phyloP scores from a whole-genome alignment of 1,140 invertebrate genomes.

The Copidosoma floridanum region DNA sequence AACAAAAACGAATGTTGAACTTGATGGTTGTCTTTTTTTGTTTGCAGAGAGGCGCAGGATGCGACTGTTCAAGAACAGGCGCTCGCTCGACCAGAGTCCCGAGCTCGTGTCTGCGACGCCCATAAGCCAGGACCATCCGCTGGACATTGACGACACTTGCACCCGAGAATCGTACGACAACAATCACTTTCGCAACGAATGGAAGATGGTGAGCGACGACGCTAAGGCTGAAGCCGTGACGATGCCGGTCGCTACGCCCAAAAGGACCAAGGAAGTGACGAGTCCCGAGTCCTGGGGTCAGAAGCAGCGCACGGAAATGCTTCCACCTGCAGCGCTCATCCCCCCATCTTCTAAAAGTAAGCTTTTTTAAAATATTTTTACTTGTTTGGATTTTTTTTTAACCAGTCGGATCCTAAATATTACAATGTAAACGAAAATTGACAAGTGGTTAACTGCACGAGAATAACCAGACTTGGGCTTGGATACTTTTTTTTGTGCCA shows the following conservation, averaged over 20 bases:
- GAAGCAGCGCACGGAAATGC: background rate
- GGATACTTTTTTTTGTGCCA: too few species aligned
- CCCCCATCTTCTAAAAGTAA: conserved; percentile 19
- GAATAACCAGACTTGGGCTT: too few species aligned
- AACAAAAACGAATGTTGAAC: too few species aligned
- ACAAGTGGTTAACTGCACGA: too few species aligned
- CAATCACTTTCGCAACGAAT: background rate
- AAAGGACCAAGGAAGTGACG: background rate
- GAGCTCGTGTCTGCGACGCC: conserved; percentile 59
- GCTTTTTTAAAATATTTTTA: background rate
- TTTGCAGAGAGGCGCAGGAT: conserved; percentile 46
- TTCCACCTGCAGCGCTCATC: conserved; percentile 2
- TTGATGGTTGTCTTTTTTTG: too few species aligned
- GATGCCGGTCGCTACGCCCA: too few species aligned
- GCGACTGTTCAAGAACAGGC: conserved; percentile 58
- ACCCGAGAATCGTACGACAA: background rate
- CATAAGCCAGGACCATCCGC: conserved; percentile 50
- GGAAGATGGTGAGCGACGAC: conserved; percentile 5
- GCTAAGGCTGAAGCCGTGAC: too few species aligned
- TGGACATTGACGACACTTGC: too few species aligned
- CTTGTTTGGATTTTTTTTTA: background rate
- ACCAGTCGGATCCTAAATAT: too few species aligned
- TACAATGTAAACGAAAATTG: too few species aligned
- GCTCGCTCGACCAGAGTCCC: conserved; percentile 55
- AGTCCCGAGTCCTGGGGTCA: too few species aligned